These are phyloP conservation scores for Hypolimnas misippus DNA, from an alignment of 2,888 invertebrate species.

Conservation along the genomic window DNA sequence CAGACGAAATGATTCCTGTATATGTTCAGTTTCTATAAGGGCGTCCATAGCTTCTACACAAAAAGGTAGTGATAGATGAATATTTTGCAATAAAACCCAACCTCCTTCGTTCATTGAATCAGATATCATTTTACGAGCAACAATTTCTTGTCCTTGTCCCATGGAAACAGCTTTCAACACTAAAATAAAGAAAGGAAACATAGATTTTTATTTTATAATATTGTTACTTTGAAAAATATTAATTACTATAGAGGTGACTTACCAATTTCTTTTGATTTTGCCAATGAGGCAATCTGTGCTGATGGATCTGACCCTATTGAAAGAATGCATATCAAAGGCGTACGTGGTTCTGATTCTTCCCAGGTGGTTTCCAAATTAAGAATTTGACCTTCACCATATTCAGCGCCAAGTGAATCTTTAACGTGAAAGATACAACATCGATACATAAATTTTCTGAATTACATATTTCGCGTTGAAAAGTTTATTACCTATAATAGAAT, in stretches of 20 bases:
- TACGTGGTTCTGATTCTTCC: slow-evolving; percentile 93
- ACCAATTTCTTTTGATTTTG: slow-evolving; percentile 94
- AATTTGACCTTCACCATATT: slow-evolving; percentile 96
- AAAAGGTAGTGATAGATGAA: slow-evolving; percentile 97
- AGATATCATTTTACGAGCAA: slow-evolving; percentile 92
- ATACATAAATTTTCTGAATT: too few relatives aligned
- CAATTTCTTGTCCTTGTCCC: slow-evolving; percentile 98
- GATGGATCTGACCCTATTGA: slow-evolving; percentile 98
- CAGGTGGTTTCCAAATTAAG: slow-evolving; percentile 95
- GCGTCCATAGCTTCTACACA: slow-evolving; percentile 96
- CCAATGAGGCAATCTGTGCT: slow-evolving; percentile 94
- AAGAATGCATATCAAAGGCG: slow-evolving; percentile 95
- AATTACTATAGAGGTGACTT: too few relatives aligned
- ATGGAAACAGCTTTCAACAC: slow-evolving; percentile 95
- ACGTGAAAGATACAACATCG: too few relatives aligned
- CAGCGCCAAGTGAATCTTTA: slow-evolving; percentile 91
- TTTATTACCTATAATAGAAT: background rate
- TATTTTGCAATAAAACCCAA: slow-evolving; percentile 98
- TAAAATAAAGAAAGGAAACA: slow-evolving; percentile 53
- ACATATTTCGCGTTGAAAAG: too few relatives aligned
- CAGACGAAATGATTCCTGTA: slow-evolving; percentile 92
- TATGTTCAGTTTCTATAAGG: slow-evolving; percentile 91
- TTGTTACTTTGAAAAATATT: too few relatives aligned
- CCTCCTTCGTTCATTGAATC: slow-evolving; percentile 92
- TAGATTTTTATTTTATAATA: too few relatives aligned